Percentiles rank a stretch among this genome's conserved stretches.
These are phyloP conservation scores for Eonycteris spelaea DNA, from an alignment of 2,113 vertebrate genomes.

Conservation along the genomic window DNA sequence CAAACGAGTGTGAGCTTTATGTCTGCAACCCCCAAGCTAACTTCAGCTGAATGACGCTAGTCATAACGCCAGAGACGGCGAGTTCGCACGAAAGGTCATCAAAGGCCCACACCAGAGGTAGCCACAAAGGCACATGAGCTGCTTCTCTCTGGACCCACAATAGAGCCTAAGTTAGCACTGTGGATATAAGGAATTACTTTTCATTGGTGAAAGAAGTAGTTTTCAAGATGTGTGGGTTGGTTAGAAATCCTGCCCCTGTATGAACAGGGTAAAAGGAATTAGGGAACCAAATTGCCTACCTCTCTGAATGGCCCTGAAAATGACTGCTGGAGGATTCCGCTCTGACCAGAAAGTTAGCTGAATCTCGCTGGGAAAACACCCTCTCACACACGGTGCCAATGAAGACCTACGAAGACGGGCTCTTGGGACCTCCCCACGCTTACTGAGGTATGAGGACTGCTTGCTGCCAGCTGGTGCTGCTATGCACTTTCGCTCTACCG, in stretches of 20 bases:
- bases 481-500: neutral
- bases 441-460: neutral
- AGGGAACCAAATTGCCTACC: neutral
- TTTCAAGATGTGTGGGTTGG: neutral
- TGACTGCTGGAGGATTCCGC: neutral
- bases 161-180: neutral
- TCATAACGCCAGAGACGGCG: too few relatives aligned
- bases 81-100: neutral
- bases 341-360: neutral
- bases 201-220: neutral
- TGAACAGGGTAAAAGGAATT: neutral
- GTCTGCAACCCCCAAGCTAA: too few relatives aligned
- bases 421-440: neutral
- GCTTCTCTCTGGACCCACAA: neutral
- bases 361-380: neutral
- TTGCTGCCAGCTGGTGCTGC: neutral
- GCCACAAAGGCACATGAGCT: neutral
- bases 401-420: neutral
- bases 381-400: accelerated
- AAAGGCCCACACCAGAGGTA: neutral
- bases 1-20: neutral
- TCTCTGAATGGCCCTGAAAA: neutral
- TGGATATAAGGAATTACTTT: neutral
- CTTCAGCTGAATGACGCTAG: neutral
- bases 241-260: neutral